Evolutionary conservation across 2,888 invertebrate species (phyloP).

Genomic region (Eristalinus sepulchralis): DNA sequence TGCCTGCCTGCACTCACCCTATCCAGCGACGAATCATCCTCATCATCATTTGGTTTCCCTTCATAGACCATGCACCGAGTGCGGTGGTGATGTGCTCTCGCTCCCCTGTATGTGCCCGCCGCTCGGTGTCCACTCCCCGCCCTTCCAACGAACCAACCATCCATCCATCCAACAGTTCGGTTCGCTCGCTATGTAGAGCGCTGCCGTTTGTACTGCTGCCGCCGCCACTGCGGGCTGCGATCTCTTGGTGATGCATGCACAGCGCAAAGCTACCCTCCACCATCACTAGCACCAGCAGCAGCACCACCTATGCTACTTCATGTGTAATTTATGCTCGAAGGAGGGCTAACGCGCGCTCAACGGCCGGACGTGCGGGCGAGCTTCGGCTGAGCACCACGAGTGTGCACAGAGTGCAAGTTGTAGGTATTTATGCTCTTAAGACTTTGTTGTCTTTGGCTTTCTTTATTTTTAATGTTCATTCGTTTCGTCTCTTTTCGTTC

Average conservation of each 20-base stretch:
- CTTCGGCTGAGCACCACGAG: conserved; percentile 52
- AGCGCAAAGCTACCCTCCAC: conserved; percentile 67
- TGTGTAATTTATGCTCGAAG: conserved; percentile 67
- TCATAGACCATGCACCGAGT: conserved; percentile 69
- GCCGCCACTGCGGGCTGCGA: conserved; percentile 45
- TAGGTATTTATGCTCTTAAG: conserved; percentile 69
- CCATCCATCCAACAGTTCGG: conserved; percentile 1
- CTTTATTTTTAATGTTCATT: conserved; percentile 13
- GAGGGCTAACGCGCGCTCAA: neutral
- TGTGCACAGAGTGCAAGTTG: conserved; percentile 52
- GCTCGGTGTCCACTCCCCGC: conserved; percentile 23
- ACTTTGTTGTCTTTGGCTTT: conserved; percentile 60
- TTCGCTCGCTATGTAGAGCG: conserved; percentile 33
- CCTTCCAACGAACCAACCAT: conserved; percentile 15
- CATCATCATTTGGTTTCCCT: conserved; percentile 66
- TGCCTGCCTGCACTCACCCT: conserved; percentile 58
- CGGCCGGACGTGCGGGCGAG: conserved; percentile 12
- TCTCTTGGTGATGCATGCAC: conserved; percentile 72
- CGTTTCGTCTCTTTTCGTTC: conserved; percentile 18
- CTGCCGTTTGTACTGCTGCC: conserved; percentile 12
- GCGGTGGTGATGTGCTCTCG: conserved; percentile 45
- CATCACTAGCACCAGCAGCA: neutral
- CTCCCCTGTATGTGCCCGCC: conserved; percentile 31
- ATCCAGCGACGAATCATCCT: conserved; percentile 52
- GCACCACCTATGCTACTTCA: conserved; percentile 35